Conservation (phyloP, 2,113 vertebrate genomes). For the Elaphurus davidianus region DNA sequence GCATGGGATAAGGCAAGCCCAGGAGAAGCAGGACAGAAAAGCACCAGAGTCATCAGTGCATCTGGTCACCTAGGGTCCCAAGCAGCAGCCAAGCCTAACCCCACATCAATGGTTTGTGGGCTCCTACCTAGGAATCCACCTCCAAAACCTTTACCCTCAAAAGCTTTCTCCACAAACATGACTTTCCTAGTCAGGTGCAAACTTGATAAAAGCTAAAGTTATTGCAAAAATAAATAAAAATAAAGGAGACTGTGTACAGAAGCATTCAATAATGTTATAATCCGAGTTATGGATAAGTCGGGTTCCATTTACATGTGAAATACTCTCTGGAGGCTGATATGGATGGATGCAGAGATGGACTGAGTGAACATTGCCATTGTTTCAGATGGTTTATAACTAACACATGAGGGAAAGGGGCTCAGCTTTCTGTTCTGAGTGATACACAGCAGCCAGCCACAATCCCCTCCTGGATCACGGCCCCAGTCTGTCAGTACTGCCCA, state of each 20-base stretch:
- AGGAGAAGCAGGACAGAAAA: neutral
- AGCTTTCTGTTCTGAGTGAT: neutral
- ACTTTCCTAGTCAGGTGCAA: neutral
- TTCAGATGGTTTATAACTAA: neutral
- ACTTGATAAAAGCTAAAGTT: neutral
- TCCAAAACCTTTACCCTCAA: neutral
- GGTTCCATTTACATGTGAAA: neutral
- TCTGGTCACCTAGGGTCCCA: neutral
- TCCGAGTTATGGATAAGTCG: neutral
- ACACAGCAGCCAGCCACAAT: neutral
- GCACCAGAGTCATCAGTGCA: neutral
- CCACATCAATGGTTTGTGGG: rapidly evolving
- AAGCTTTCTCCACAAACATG: neutral
- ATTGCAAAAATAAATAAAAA: neutral
- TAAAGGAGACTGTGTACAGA: neutral
- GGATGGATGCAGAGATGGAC: neutral
- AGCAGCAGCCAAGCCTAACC: neutral
- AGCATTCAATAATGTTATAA: too few species aligned
- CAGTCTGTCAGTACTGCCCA: conserved; percentile 24
- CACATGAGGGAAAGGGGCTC: neutral
- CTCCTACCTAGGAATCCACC: neutral
- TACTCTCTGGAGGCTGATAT: neutral
- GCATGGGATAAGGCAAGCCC: rapidly evolving
- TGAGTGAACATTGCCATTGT: neutral
- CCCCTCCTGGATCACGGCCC: neutral